Conservation (phyloP, 1,140 invertebrate genomes). For the Drosophila melanica region DNA sequence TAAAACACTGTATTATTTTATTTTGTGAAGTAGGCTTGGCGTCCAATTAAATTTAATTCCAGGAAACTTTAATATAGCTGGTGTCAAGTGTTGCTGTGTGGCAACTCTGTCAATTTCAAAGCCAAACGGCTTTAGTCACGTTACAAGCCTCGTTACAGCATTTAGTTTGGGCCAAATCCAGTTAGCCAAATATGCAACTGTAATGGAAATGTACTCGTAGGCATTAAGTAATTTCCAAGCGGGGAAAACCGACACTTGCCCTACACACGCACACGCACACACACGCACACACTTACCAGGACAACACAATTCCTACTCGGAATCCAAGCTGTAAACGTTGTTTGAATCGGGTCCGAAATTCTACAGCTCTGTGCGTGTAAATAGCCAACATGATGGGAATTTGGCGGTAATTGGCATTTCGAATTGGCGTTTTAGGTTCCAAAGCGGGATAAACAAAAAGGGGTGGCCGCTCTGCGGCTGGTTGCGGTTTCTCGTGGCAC, state of each 20-base stretch:
- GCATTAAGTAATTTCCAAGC: conserved; percentile 66
- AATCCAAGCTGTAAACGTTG: conserved; percentile 5
- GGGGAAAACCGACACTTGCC: not conserved
- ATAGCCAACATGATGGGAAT: conserved; percentile 67
- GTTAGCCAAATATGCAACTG: conserved; percentile 56
- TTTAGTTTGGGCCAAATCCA: conserved; percentile 47
- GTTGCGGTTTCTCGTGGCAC: not conserved
- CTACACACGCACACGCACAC: conserved; percentile 2
- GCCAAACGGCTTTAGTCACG: conserved; percentile 28
- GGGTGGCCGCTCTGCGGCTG: conserved; percentile 24
- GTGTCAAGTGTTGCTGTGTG: not conserved
- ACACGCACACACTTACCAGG: not conserved
- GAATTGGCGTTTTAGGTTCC: conserved; percentile 36
- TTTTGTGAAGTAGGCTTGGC: not conserved
- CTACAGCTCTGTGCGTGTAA: conserved; percentile 42
- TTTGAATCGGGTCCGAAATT: conserved; percentile 2
- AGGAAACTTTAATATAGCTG: not conserved
- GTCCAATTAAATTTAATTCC: not conserved
- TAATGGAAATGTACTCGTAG: conserved; percentile 46
- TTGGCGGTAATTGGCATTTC: conserved; percentile 70
- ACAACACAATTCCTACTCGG: not conserved
- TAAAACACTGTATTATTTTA: no score
- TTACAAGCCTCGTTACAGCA: conserved; percentile 15
- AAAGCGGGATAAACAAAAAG: conserved; percentile 52
- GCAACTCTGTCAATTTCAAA: not conserved